phyloP scores from a whole-genome alignment of 2,113 vertebrate genomes.

The Columba janthina region DNA sequence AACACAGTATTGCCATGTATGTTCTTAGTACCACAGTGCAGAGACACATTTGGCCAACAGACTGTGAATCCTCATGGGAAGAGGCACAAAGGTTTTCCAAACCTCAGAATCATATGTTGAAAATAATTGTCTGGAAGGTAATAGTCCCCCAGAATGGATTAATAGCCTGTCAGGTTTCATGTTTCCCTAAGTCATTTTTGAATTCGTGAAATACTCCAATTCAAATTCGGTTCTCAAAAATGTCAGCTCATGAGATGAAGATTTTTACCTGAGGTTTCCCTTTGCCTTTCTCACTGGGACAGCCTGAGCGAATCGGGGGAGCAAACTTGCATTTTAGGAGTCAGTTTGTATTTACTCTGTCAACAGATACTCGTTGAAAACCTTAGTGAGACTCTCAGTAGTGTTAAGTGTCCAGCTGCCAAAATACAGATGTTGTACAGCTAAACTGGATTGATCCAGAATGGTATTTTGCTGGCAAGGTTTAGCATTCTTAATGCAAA shows the following conservation, averaged over 20 bases:
- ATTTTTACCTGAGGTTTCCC: not conserved
- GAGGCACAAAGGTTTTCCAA: not conserved
- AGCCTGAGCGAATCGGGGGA: not conserved
- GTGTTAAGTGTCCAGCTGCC: constrained; percentile 6
- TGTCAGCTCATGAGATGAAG: not conserved
- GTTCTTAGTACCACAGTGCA: not conserved
- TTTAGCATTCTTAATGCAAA: constrained; percentile 61
- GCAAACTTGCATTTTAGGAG: not conserved
- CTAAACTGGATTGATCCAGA: constrained; percentile 39
- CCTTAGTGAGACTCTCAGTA: not conserved
- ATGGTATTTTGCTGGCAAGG: constrained; percentile 57
- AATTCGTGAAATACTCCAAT: not conserved
- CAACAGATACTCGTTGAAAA: not conserved
- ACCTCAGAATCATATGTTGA: constrained; percentile 7
- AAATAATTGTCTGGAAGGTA: constrained; percentile 38
- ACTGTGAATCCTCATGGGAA: not conserved
- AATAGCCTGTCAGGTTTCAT: not conserved
- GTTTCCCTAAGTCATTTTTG: not conserved
- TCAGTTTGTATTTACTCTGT: not conserved
- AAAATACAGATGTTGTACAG: constrained; percentile 43
- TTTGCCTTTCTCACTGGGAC: not conserved
- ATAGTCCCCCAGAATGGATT: constrained; percentile 14
- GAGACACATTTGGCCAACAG: not conserved
- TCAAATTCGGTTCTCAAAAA: not conserved
- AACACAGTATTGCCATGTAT: not conserved